Evolutionary conservation across 1,140 invertebrate species (phyloP).

Genomic region (Pseudomyrmex gracilis): DNA sequence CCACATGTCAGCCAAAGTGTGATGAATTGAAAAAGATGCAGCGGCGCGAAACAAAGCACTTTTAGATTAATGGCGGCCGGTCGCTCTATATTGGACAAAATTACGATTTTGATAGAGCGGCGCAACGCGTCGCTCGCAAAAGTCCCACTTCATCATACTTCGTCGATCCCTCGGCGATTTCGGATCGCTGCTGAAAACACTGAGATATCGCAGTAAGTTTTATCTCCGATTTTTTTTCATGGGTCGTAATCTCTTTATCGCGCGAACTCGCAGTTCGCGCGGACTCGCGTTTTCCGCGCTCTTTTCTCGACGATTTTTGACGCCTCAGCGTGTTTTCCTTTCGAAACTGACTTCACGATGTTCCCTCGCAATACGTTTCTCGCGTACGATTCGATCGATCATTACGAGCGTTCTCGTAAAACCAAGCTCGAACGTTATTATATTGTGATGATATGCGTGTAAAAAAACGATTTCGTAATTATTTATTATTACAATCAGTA

Average conservation of each 20-base stretch:
- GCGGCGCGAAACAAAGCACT: conserved; percentile 17
- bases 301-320: conserved; percentile 13
- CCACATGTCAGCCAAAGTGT: background rate
- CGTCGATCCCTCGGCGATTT: conserved; percentile 17
- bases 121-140: background rate
- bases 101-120: conserved; percentile 40
- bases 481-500: background rate
- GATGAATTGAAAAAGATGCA: conserved; percentile 35
- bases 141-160: conserved; percentile 26
- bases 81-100: conserved; percentile 8
- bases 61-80: conserved; percentile 41
- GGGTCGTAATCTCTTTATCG: conserved; percentile 49
- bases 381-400: background rate
- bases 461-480: background rate
- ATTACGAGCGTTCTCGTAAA: conserved; percentile 27
- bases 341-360: conserved; percentile 46
- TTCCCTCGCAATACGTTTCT: conserved; percentile 32
- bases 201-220: conserved; percentile 48
- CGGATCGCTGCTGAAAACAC: conserved; percentile 20
- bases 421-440: conserved; percentile 31
- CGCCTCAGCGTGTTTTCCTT: conserved; percentile 35
- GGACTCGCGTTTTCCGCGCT: background rate
- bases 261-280: conserved; percentile 16
- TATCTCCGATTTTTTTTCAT: conserved; percentile 9
- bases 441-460: background rate